Evolutionary conservation across 2,797 vertebrate species (phyloP), one percentile per base, ranked within the genome.

Genomic region (Prunella strophiata): DNA sequence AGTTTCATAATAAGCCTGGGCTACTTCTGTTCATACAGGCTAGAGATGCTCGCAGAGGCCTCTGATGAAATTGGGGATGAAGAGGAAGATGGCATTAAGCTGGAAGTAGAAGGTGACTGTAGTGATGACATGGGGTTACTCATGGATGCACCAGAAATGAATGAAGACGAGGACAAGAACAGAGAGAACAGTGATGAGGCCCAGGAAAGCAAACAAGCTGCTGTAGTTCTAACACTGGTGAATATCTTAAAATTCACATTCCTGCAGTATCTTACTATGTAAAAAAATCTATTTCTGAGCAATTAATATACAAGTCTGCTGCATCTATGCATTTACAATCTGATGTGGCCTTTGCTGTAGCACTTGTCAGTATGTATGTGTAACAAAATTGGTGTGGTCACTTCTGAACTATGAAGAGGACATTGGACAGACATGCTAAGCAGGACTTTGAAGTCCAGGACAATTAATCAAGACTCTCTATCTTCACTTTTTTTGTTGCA

Each of bases 41-140:
- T 97, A 54, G 94, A 97, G 79, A 97, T 98, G 91, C 96, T 98
- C 0, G 14, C 94, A 70, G 97, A 98, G 82, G 91, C 96, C 62
- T 95, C 97, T 19, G 81, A 83, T 40, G 97, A 97, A 77, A 67
- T 88, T 29, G 77, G 66, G 84, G 84, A 94, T 54, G 96, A 97
- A 88, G 96, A 96, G 51, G 97, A 96, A 54, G 65, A 91, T 15
- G 63, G 67, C 27, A 43, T 72, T 55, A 92, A 92, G 45, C 54
- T 89, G 67, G 74, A 70, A 9, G 77, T 84, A 74, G 93, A 80
- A 77, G 59, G 55, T 14, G 16, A n/a, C 85, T 85, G 17, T 32
- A 22, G 59, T 16, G 90, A 92, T 68, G 80, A 72, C 45, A 7
- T 21, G 16, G 47, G 36, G 18, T 52, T 91, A 9, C 70, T 77